phyloP scores from a whole-genome alignment of 1,140 invertebrate genomes.

The Macrobrachium nipponense region DNA sequence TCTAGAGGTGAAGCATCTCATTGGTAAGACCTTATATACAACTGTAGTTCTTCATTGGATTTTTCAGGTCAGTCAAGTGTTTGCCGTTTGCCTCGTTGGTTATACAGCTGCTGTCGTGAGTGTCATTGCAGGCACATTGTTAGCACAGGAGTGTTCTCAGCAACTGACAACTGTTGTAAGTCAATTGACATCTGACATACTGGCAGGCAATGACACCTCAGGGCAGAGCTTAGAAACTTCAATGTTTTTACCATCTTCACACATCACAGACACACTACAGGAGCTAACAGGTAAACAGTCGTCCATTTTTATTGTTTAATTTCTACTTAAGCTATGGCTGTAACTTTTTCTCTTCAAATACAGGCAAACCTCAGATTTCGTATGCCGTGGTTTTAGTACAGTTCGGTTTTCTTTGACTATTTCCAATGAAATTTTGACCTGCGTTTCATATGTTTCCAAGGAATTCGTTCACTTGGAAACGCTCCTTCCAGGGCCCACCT shows the following conservation, averaged over 20 bases:
- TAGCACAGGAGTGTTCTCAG: conserved; percentile 45
- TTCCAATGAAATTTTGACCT: too few species aligned
- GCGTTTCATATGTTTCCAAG: too few species aligned
- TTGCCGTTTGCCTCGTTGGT: conserved; percentile 76
- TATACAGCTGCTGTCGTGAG: conserved; percentile 81
- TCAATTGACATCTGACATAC: conserved; percentile 21
- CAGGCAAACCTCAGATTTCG: too few species aligned
- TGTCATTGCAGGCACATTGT: conserved; percentile 71
- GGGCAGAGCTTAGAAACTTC: background rate
- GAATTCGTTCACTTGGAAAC: too few species aligned
- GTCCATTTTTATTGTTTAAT: too few species aligned
- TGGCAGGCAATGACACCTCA: conserved; percentile 23
- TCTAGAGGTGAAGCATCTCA: background rate
- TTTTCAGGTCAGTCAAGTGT: conserved; percentile 69
- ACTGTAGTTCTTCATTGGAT: conserved; percentile 34
- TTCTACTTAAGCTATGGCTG: background rate
- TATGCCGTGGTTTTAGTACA: too few species aligned
- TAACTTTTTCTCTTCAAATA: background rate
- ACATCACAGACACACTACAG: background rate
- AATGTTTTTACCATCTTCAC: background rate
- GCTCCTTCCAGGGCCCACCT: too few species aligned
- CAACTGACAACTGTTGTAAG: conserved; percentile 25
- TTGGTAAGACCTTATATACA: conserved; percentile 13
- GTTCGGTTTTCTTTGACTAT: too few species aligned
- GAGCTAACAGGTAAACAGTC: too few species aligned